Percentiles rank a stretch among this genome's conserved stretches.
Evolutionary conservation across 2,113 vertebrate species (phyloP).

Genomic region (Silurus asotus): DNA sequence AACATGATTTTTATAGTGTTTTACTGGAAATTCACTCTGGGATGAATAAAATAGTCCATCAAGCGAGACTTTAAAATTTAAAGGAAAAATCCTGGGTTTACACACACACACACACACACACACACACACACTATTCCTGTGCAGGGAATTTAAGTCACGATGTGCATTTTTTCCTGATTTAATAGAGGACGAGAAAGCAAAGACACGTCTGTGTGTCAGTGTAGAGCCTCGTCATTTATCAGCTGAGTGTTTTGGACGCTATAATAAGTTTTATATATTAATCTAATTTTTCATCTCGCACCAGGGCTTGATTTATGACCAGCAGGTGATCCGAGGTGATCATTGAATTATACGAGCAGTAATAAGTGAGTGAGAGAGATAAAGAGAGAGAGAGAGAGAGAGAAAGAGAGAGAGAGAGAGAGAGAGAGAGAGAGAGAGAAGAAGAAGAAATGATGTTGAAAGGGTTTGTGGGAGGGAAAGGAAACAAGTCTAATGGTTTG

Average conservation of each 20-base stretch:
- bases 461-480: background rate
- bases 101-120: background rate
- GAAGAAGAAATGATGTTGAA: background rate
- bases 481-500: slow-evolving; percentile 48
- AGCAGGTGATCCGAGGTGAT: slow-evolving; percentile 92
- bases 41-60: too few species aligned
- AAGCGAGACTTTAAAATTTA: too few species aligned
- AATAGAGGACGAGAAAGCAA: slow-evolving; percentile 47
- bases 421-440: slow-evolving; percentile 14
- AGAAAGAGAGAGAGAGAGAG: slow-evolving; percentile 22
- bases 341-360: slow-evolving; percentile 92
- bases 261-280: slow-evolving; percentile 97
- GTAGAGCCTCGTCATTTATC: slow-evolving; percentile 91
- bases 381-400: slow-evolving; percentile 18
- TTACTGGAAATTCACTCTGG: too few species aligned
- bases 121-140: background rate
- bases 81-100: too few species aligned
- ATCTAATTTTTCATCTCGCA: slow-evolving; percentile 92
- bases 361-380: slow-evolving; percentile 73
- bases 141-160: slow-evolving; percentile 47
- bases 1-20: too few species aligned
- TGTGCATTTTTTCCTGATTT: slow-evolving; percentile 47
- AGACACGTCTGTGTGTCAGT: slow-evolving; percentile 75
- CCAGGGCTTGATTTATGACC: slow-evolving; percentile 87
- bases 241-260: slow-evolving; percentile 91